Conservation (phyloP, 2,797 vertebrate genomes). For the Ptychadena robeensis region DNA sequence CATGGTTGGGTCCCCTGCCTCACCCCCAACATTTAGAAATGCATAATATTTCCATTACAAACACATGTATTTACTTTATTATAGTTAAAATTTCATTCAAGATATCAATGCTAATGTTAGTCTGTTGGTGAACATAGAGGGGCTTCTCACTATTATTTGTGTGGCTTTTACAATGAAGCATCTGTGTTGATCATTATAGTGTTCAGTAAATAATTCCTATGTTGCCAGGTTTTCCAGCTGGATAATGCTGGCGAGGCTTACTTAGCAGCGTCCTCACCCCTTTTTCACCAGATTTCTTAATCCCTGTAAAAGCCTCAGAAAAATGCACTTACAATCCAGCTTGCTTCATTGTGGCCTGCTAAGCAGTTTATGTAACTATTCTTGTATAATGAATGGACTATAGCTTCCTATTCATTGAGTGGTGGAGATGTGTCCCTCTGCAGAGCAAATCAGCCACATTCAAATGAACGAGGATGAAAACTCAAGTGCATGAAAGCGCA, state of each 20-base stretch:
- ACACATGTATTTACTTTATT: too few species aligned
- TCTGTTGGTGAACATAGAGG: background rate
- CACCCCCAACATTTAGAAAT: too few species aligned
- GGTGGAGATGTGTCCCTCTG: background rate
- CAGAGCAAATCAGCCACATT: background rate
- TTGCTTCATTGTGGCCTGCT: background rate
- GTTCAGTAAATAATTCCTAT: background rate
- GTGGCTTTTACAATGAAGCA: background rate
- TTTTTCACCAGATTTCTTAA: conserved; percentile 28
- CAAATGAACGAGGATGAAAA: conserved; percentile 21
- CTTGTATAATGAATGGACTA: conserved; percentile 12
- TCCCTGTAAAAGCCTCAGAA: conserved; percentile 4
- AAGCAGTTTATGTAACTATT: conserved; percentile 2
- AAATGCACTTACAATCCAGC: background rate
- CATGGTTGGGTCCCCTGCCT: too few species aligned
- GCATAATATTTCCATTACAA: too few species aligned
- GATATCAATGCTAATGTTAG: background rate
- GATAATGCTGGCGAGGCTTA: conserved; percentile 7
- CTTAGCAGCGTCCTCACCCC: background rate
- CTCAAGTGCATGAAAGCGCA: conserved; percentile 10
- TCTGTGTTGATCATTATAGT: background rate
- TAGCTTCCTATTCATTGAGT: conserved; percentile 8
- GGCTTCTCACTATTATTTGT: background rate
- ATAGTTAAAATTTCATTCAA: background rate
- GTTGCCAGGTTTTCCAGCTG: conserved; percentile 27